Conservation (phyloP, 2,797 vertebrate genomes). For the Phrynocephalus forsythii region DNA sequence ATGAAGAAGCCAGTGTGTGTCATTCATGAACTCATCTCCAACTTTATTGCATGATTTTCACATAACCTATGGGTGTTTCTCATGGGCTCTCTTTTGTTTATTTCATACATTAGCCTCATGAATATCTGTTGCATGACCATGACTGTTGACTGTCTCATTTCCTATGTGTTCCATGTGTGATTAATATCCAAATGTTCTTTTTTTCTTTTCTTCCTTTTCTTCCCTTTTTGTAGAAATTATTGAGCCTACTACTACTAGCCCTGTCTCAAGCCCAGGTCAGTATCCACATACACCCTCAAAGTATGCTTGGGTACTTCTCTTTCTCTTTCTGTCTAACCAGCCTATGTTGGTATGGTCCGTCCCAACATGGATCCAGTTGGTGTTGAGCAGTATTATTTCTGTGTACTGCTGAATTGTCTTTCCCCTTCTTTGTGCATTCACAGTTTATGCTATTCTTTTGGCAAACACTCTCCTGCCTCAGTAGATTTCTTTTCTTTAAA, state of each 20-base stretch:
- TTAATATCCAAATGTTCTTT: slow-evolving; percentile 97
- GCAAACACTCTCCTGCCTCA: slow-evolving; percentile 47
- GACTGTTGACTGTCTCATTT: slow-evolving; percentile 82
- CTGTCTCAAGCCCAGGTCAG: slow-evolving; percentile 99
- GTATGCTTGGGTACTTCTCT: slow-evolving; percentile 83
- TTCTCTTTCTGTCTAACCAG: slow-evolving; percentile 53
- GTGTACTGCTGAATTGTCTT: slow-evolving; percentile 73
- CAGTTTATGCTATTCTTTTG: slow-evolving; percentile 61
- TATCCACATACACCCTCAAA: slow-evolving; percentile 90
- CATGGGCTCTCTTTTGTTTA: not conserved
- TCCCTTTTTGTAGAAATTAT: slow-evolving; percentile 95
- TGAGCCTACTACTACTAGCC: slow-evolving; percentile 97
- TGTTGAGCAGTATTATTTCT: slow-evolving; percentile 35
- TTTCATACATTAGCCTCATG: slow-evolving; percentile 21
- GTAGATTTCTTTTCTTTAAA: slow-evolving; percentile 37
- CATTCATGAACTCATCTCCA: not conserved
- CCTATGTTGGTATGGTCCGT: slow-evolving; percentile 26
- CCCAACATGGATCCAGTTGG: slow-evolving; percentile 60
- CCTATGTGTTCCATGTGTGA: slow-evolving; percentile 92
- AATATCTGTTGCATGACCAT: slow-evolving; percentile 79
- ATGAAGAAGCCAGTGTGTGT: fast-evolving
- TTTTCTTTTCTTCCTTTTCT: slow-evolving; percentile 80
- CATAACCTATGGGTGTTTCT: not conserved
- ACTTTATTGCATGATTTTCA: not conserved
- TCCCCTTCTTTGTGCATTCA: slow-evolving; percentile 63